Evolutionary conservation across 1,140 invertebrate species (phyloP).

Genomic region (Drosophila pseudoananassae): DNA sequence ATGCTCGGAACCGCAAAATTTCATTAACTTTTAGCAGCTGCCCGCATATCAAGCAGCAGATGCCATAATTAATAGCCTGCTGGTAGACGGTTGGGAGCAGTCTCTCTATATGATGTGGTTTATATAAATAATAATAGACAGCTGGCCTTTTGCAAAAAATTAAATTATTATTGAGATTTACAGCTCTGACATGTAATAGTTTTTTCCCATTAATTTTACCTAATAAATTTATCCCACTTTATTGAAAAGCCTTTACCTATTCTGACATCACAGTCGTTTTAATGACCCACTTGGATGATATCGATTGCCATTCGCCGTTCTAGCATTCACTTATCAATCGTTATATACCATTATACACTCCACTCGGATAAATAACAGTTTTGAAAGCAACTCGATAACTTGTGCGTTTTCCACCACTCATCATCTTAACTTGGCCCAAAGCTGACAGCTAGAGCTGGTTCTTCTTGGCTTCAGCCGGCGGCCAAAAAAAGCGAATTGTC

Average conservation of each 20-base stretch:
- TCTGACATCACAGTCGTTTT: constrained; percentile 15
- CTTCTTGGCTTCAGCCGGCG: constrained; percentile 16
- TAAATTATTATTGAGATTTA: constrained; percentile 19
- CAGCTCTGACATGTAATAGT: constrained; percentile 17
- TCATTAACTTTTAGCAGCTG: constrained; percentile 71
- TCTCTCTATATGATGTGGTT: constrained; percentile 8
- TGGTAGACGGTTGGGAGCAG: constrained; percentile 29
- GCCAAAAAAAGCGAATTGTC: constrained; percentile 11
- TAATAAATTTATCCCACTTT: neutral
- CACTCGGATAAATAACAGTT: constrained; percentile 34
- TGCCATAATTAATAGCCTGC: constrained; percentile 66
- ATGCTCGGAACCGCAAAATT: constrained; percentile 55
- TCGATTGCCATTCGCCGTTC: constrained; percentile 30
- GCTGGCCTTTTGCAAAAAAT: constrained; percentile 25
- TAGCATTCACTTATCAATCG: constrained; percentile 48
- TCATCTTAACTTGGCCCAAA: constrained; percentile 20
- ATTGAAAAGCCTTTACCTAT: neutral
- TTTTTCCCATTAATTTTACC: neutral
- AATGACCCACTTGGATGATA: constrained; percentile 36
- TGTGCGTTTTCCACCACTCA: constrained; percentile 34
- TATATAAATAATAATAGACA: constrained; percentile 16
- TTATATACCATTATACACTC: constrained; percentile 37
- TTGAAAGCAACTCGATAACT: constrained; percentile 45
- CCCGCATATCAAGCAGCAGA: constrained; percentile 39
- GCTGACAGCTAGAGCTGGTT: constrained; percentile 10